A percentile compares a stretch with the other conserved stretches of the same genome.
Evolutionary conservation across 2,888 invertebrate genomes (phyloP).

Genomic region (Atrina japonica): DNA sequence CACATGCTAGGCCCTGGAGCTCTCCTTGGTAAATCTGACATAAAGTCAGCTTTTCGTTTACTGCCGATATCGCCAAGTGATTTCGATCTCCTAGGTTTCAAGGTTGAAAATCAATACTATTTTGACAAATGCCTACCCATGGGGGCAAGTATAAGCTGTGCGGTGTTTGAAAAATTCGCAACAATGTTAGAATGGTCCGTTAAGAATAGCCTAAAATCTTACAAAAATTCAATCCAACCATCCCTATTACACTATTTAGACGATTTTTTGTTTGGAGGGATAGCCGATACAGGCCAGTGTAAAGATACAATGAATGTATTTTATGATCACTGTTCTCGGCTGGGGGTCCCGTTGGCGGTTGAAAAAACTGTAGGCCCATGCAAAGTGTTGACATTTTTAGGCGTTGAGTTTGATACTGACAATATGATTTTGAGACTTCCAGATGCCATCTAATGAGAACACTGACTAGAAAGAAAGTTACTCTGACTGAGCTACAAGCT

Average conservation of each 20-base stretch:
- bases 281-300: neutral
- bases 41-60: too few relatives aligned
- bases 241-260: constrained; percentile 1
- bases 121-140: too few relatives aligned
- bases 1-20: too few relatives aligned
- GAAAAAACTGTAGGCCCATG: constrained; percentile 27
- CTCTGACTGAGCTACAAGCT: constrained; percentile 6
- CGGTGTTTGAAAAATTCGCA: too few relatives aligned
- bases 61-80: too few relatives aligned
- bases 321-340: neutral
- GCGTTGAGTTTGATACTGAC: constrained; percentile 30
- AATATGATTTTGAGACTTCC: constrained; percentile 20
- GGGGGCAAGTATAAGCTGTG: too few relatives aligned
- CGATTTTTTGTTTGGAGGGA: constrained; percentile 4
- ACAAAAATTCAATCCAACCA: too few relatives aligned
- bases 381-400: constrained; percentile 14
- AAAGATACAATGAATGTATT: neutral
- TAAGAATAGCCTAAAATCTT: too few relatives aligned
- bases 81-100: too few relatives aligned
- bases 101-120: too few relatives aligned
- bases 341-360: constrained; percentile 20
- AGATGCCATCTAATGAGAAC: neutral
- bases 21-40: too few relatives aligned
- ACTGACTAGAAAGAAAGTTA: constrained; percentile 2
- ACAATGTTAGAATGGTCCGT: too few relatives aligned